Conservation (phyloP, 2,888 invertebrate genomes). For the Xanthia icteritia region DNA sequence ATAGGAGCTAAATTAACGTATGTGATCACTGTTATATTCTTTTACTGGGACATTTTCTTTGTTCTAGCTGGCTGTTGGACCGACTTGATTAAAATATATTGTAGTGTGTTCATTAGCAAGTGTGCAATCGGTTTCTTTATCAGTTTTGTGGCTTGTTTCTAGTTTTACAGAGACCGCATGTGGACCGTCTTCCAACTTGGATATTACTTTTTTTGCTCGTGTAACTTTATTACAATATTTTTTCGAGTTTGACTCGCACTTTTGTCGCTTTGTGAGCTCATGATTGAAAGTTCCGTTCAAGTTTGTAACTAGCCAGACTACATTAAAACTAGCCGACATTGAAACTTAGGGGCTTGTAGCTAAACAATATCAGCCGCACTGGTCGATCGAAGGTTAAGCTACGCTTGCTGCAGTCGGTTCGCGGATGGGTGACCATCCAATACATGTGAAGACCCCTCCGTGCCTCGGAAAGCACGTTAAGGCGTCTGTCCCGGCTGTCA, state of each 20-base stretch:
- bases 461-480: too few relatives aligned
- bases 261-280: neutral
- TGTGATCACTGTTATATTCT: slow-evolving; percentile 54
- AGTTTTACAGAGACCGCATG: neutral
- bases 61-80: slow-evolving; percentile 12
- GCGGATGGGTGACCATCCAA: too few relatives aligned
- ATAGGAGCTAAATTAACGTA: slow-evolving; percentile 66
- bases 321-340: neutral
- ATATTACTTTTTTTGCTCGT: neutral
- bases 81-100: slow-evolving; percentile 41
- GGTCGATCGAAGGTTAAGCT: too few relatives aligned
- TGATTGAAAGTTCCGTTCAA: neutral
- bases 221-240: neutral
- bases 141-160: slow-evolving; percentile 4
- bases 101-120: slow-evolving; percentile 41
- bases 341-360: too few relatives aligned
- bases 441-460: too few relatives aligned
- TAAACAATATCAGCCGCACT: too few relatives aligned
- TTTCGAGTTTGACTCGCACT: neutral
- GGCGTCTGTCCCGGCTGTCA: too few relatives aligned
- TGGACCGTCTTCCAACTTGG: neutral
- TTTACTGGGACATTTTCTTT: slow-evolving; percentile 51
- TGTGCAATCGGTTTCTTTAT: slow-evolving; percentile 29
- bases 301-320: neutral
- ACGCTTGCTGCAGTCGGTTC: too few relatives aligned